Conservation (phyloP, 30 jellyfish, hydroid and myxozoan species). For the Hydractinia echinata region DNA sequence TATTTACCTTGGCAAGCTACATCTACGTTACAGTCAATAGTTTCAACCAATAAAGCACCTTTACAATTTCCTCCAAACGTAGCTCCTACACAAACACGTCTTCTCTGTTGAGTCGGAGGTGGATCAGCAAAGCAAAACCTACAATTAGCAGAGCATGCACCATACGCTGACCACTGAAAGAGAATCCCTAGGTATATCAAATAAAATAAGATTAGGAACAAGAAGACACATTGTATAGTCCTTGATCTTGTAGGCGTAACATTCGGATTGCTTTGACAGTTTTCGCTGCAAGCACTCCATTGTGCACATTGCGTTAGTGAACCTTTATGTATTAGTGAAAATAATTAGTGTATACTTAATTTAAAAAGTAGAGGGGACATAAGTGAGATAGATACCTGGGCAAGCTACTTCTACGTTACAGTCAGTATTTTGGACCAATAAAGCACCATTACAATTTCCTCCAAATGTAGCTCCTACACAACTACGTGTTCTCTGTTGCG, state of each 20-base stretch:
- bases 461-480: slow-evolving; percentile 2
- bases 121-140: neutral
- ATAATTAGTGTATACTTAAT: no score
- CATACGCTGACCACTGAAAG: slow-evolving; percentile 5
- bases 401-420: slow-evolving; percentile 24
- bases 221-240: no score
- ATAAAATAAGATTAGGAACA: neutral
- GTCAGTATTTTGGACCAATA: neutral
- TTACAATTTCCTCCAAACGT: slow-evolving; percentile 25
- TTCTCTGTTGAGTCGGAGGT: neutral
- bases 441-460: slow-evolving; percentile 29
- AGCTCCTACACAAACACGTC: neutral
- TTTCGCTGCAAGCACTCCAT: no score
- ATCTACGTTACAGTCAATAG: slow-evolving; percentile 1
- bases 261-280: no score
- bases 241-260: no score
- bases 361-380: no score
- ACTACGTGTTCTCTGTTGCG: neutral
- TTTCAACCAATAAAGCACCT: neutral
- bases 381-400: neutral
- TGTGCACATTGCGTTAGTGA: no score
- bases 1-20: slow-evolving; percentile 20
- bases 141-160: slow-evolving; percentile 15
- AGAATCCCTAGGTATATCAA: neutral
- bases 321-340: no score